Conservation (phyloP, 2,113 vertebrate species). For the Lipophrys pholis region DNA sequence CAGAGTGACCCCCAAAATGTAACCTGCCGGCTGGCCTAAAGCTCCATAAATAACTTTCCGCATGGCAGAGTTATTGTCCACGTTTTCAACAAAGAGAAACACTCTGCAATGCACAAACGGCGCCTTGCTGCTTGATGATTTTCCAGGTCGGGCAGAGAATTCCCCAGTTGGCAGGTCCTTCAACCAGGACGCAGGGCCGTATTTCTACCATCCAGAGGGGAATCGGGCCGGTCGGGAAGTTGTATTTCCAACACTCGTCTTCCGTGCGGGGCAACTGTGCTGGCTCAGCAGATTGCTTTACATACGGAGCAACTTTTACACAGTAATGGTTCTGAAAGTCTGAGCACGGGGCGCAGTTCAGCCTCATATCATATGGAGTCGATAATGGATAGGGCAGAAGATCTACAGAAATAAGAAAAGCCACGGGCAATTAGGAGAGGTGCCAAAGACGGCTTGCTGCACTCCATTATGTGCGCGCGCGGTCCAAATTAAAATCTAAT, state of each 20-base stretch:
- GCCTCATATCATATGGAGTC: slow-evolving; percentile 48
- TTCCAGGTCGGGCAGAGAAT: slow-evolving; percentile 26
- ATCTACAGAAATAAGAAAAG: slow-evolving; percentile 66
- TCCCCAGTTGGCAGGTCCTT: not conserved
- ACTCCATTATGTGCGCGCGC: slow-evolving; percentile 74
- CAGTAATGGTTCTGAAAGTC: not conserved
- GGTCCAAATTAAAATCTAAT: slow-evolving; percentile 90
- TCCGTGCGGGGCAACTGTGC: not conserved
- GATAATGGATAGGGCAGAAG: slow-evolving; percentile 57
- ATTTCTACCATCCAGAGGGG: slow-evolving; percentile 11
- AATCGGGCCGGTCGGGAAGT: slow-evolving; percentile 15
- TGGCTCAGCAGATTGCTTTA: slow-evolving; percentile 29
- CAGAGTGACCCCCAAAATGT: slow-evolving; percentile 8
- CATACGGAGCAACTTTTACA: not conserved
- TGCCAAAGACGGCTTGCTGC: slow-evolving; percentile 72
- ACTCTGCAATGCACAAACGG: not conserved
- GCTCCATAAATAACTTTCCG: not conserved
- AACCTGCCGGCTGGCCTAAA: not conserved
- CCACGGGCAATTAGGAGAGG: slow-evolving; percentile 70
- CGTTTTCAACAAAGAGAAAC: not conserved
- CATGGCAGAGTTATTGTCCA: not conserved
- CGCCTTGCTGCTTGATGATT: not conserved
- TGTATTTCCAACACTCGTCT: slow-evolving; percentile 26
- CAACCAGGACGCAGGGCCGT: slow-evolving; percentile 16
- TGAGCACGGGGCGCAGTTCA: slow-evolving; percentile 5